Base-by-base conservation (phyloP, 92 coral and sea anemone genomes). In the Desmophyllum pertusum region DNA sequence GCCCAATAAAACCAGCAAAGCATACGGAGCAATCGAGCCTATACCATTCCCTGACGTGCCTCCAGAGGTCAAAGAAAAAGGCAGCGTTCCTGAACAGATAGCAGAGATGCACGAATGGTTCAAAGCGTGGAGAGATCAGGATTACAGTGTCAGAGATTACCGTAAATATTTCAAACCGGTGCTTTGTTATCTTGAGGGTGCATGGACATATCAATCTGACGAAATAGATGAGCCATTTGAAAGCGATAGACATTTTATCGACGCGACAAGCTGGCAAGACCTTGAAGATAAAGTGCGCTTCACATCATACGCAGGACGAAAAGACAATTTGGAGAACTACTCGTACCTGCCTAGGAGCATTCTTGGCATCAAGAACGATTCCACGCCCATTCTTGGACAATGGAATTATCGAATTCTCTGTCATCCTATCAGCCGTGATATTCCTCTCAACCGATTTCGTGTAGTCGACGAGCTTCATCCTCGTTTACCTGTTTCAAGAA, bases 51-150 rank as follows among this genome's bases (percentile, higher is more conserved):
- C 48, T 43, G 48, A 3, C 1, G 48, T 43, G 48, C 48, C 48
- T 43, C 48, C 48, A 43, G 6, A 43, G 48, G 48, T 43, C 48
- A 7, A 43, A 43, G 10, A 43, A 43, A 43, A 43, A 43, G 48
- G 48, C 10, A 43, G 48, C 4, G 48, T 43, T 43, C 0, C 89
- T 85, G 69, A 89, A 89, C 67, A 94, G 77, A 72, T 92, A 18
- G 88, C 48, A 23, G 98, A 94, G 57, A 91, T 94, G 98, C 85
- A 83, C n/a, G 90, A 89, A 64, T 94, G 98, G 95, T 94, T 94
- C 85, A 94, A 87, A 40, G 98, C 98, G 0, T 94, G 94, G 93
- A 87, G 72, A 51, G 83, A 84, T 61, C 98, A 94, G 63, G 72
- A 94, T 38, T 69, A 85, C 73, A 80, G 61, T 15, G 79, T 84